phyloP scores from a whole-genome alignment of 2,797 vertebrate species.

The Betta splendens region DNA sequence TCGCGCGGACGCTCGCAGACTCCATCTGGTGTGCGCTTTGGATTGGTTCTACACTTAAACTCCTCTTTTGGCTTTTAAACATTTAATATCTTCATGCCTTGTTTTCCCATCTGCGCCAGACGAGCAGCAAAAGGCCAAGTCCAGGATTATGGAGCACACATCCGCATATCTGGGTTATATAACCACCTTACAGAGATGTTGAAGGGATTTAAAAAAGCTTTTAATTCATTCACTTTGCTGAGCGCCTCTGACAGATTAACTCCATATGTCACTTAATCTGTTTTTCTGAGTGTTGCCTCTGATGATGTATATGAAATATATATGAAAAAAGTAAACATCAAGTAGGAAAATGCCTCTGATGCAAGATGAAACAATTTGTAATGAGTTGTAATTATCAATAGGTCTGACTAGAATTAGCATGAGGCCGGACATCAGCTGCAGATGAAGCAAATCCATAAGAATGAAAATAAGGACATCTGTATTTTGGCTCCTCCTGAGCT shows the following conservation, averaged over 20 bases:
- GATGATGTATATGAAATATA: background rate
- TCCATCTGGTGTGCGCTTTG: conserved; percentile 1
- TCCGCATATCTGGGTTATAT: conserved; percentile 54
- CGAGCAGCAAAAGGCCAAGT: conserved; percentile 10
- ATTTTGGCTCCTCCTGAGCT: conserved; percentile 29
- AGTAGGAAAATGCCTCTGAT: background rate
- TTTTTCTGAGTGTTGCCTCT: conserved; percentile 3
- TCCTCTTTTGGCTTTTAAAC: background rate
- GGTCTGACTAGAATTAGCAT: conserved; percentile 7
- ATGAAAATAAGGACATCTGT: conserved; percentile 25
- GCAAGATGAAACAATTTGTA: too few relatives aligned
- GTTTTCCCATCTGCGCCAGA: background rate
- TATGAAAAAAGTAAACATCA: too few relatives aligned
- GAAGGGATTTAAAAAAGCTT: conserved; percentile 47
- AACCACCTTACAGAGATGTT: conserved; percentile 41
- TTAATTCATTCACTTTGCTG: conserved; percentile 44
- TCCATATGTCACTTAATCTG: conserved; percentile 32
- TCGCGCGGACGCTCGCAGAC: conserved; percentile 9
- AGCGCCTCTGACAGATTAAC: conserved; percentile 32
- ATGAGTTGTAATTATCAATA: conserved; percentile 7
- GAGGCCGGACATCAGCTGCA: conserved; percentile 15
- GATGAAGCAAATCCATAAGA: conserved; percentile 31
- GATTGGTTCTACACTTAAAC: background rate
- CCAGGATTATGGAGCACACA: conserved; percentile 47
- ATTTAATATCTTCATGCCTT: conserved; percentile 14